Evolutionary conservation across 2,888 invertebrate genomes (phyloP).

Genomic region (Achlya flavicornis): DNA sequence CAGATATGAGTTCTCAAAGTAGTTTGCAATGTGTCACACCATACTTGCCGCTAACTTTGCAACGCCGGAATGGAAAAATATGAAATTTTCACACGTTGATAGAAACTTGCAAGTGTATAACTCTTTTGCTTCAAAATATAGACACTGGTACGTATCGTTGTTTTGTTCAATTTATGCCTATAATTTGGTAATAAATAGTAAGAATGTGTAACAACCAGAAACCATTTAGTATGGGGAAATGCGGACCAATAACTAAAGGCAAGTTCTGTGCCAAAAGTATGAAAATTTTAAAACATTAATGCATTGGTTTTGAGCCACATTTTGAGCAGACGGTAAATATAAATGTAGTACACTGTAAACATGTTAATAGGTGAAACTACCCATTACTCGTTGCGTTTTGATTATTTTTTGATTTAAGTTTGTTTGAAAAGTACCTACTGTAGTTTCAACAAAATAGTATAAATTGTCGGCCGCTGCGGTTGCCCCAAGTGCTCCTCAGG

Average conservation of each 20-base stretch:
- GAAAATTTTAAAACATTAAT: not conserved
- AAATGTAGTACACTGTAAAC: no score
- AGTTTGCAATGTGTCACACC: not conserved
- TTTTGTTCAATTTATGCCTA: not conserved
- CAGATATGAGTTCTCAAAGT: conserved; percentile 1
- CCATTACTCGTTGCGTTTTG: no score
- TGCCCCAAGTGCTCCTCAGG: no score
- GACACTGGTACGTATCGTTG: not conserved
- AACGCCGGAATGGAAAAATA: not conserved
- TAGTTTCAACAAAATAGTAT: no score
- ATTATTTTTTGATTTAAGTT: no score
- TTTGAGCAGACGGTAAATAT: not conserved
- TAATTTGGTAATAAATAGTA: not conserved
- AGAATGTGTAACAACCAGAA: not conserved
- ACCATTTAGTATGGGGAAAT: not conserved
- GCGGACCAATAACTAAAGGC: not conserved
- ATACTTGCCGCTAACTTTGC: conserved; percentile 1
- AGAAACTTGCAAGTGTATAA: not conserved
- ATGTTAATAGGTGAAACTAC: no score
- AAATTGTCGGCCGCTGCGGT: no score
- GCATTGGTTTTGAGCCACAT: not conserved
- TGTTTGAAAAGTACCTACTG: no score
- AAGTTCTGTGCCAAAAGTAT: not conserved
- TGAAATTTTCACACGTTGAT: not conserved
- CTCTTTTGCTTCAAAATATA: not conserved